Conservation (phyloP, 2,797 vertebrate genomes). For the Neopelma chrysocephalum region DNA sequence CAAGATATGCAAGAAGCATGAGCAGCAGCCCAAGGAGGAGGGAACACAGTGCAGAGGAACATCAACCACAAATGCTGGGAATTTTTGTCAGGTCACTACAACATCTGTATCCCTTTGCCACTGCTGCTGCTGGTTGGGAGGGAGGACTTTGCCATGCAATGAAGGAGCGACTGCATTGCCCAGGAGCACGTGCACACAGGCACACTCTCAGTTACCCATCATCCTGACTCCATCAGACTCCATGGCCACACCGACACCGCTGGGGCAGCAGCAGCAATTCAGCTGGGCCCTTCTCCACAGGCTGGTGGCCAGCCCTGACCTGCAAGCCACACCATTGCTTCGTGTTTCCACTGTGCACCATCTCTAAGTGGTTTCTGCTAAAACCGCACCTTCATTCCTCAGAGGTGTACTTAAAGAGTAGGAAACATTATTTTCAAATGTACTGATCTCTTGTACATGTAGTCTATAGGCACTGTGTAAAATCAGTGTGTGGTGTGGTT, state of each 20-base stretch:
- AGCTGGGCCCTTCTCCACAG: not conserved
- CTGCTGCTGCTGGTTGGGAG: not conserved
- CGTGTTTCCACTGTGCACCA: not conserved
- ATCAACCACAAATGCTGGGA: not conserved
- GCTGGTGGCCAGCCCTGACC: not conserved
- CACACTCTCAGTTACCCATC: not conserved
- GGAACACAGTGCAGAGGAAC: not conserved
- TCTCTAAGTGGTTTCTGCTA: not conserved
- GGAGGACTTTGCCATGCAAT: not conserved
- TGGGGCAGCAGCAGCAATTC: not conserved
- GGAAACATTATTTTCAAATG: not conserved
- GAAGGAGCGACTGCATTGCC: not conserved
- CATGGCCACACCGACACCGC: rapidly evolving
- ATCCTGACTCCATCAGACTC: not conserved
- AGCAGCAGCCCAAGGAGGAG: not conserved
- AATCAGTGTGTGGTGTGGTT: rapidly evolving
- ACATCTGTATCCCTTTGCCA: not conserved
- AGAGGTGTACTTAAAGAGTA: not conserved
- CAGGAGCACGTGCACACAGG: not conserved
- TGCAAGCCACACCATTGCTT: rapidly evolving
- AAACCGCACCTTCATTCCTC: not conserved
- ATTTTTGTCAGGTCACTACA: not conserved
- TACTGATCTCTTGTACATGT: rapidly evolving
- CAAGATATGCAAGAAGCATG: not conserved
- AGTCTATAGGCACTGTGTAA: not conserved